These are phyloP conservation scores for Drosophila tsacasi DNA, from an alignment of 1,140 invertebrate species.

Conservation along the genomic window DNA sequence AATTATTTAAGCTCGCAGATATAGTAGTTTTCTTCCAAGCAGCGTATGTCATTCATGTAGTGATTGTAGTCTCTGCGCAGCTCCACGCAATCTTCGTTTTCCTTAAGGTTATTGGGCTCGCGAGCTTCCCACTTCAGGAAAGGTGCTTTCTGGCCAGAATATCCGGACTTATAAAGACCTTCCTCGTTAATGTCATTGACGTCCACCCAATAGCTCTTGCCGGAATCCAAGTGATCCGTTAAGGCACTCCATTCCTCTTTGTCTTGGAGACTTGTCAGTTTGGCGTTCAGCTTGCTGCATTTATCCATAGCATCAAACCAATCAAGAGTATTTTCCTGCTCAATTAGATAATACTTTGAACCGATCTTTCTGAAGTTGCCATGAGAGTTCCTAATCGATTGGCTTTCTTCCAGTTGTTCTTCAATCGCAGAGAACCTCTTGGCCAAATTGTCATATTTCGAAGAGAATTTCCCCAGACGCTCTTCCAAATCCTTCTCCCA, in stretches of 20 bases:
- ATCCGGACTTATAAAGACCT: neutral
- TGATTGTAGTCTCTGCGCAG: slow-evolving; percentile 1
- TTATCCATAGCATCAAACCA: neutral
- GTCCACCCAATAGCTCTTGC: slow-evolving; percentile 4
- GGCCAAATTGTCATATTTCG: neutral
- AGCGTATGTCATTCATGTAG: neutral
- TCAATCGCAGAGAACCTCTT: neutral
- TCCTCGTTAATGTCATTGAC: neutral
- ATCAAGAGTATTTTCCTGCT: neutral
- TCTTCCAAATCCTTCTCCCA: neutral
- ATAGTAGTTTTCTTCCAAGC: neutral
- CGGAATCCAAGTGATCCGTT: neutral
- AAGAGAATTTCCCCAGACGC: neutral
- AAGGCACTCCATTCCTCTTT: neutral
- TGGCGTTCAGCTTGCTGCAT: rapidly evolving
- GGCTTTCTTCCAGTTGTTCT: neutral
- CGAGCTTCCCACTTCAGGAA: neutral
- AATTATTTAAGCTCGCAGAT: neutral
- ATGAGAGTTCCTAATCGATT: neutral
- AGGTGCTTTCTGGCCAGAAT: neutral
- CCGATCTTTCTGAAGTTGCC: neutral
- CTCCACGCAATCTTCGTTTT: neutral
- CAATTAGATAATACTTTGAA: neutral
- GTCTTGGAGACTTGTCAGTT: neutral
- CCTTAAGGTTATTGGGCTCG: neutral